phyloP scores from a whole-genome alignment of 2,797 vertebrate genomes.

The Anableps anableps region DNA sequence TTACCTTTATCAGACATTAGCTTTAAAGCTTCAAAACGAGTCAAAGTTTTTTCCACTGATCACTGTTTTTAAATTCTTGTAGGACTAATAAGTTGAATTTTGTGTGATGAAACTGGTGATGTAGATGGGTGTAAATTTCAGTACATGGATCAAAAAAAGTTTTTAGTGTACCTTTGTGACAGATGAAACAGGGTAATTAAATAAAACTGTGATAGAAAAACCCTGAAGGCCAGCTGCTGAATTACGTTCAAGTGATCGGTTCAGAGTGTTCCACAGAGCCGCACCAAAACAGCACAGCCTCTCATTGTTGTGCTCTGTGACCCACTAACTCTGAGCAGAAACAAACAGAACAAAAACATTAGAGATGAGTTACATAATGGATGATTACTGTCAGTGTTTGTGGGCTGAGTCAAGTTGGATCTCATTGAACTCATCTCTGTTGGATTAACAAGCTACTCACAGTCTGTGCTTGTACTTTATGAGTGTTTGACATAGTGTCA shows the following conservation, averaged over 20 bases:
- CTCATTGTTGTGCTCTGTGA: constrained; percentile 35
- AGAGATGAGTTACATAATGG: constrained; percentile 40
- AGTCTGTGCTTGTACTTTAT: constrained; percentile 5
- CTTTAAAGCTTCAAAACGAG: background rate
- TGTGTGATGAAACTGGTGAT: background rate
- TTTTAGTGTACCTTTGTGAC: background rate
- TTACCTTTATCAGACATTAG: background rate
- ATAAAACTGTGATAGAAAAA: constrained; percentile 1
- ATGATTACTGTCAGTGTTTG: constrained; percentile 25
- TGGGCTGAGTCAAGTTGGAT: constrained; percentile 12
- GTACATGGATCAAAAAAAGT: background rate
- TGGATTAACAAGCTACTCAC: constrained; percentile 10
- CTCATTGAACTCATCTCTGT: constrained; percentile 14
- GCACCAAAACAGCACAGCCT: constrained; percentile 26
- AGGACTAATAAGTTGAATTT: background rate
- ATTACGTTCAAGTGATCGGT: constrained; percentile 35
- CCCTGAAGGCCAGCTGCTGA: background rate
- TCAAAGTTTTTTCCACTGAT: background rate
- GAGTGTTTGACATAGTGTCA: background rate
- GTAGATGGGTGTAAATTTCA: constrained; percentile 4
- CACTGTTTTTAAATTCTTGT: background rate
- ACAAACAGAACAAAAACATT: constrained; percentile 36
- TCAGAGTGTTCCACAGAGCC: constrained; percentile 36
- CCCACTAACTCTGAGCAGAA: constrained; percentile 32
- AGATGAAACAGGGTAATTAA: background rate